Percentiles rank a stretch among this genome's conserved stretches.
These are phyloP conservation scores for Drosophila picticornis DNA, from an alignment of 2,888 invertebrate species.

Conservation along the genomic window DNA sequence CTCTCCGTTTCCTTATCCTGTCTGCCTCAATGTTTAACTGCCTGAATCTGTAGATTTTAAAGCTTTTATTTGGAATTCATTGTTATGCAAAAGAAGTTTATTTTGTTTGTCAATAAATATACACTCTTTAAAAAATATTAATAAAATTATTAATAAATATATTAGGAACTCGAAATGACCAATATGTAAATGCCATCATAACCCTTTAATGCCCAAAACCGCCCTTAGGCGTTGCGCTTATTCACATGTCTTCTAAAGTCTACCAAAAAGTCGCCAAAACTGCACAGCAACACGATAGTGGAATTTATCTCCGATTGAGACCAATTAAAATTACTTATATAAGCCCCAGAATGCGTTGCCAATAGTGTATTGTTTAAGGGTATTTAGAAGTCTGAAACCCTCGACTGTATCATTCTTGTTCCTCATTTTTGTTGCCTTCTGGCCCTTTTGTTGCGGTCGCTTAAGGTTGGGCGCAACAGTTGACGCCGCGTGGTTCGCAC, in stretches of 20 bases:
- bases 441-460: conserved; percentile 31
- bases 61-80: not conserved
- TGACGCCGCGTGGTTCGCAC: conserved; percentile 64
- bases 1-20: not conserved
- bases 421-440: conserved; percentile 2
- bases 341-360: not conserved
- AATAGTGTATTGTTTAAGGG: not conserved
- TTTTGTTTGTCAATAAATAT: not conserved
- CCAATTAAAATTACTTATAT: not conserved
- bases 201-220: not conserved
- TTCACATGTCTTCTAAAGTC: not conserved
- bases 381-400: not conserved
- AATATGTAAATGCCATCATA: not conserved
- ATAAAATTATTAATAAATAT: not conserved
- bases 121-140: not conserved
- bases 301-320: not conserved
- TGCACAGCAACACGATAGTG: not conserved
- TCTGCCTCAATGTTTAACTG: not conserved
- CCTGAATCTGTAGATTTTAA: not conserved
- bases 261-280: not conserved
- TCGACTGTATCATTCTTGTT: not conserved
- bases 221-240: not conserved
- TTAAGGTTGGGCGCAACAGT: conserved; percentile 37
- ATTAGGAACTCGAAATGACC: not conserved
- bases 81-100: not conserved